These are phyloP conservation scores for Sminthopsis crassicaudata DNA, from an alignment of 2,113 vertebrate species.

Conservation along the genomic window DNA sequence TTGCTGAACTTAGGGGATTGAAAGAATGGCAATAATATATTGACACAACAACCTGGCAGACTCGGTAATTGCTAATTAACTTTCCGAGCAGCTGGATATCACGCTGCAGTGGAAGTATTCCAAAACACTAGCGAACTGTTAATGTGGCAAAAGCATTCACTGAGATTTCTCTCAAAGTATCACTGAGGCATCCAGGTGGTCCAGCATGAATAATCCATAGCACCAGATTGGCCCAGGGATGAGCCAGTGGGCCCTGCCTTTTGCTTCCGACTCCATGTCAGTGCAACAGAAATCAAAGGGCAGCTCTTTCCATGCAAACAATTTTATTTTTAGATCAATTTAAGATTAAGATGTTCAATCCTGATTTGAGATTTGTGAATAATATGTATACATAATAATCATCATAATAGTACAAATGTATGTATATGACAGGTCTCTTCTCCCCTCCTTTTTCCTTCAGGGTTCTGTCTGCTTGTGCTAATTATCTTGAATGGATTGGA, in stretches of 20 bases:
- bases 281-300: neutral
- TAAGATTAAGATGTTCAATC: neutral
- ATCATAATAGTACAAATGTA: neutral
- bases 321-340: slow-evolving; percentile 26
- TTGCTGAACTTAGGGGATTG: slow-evolving; percentile 29
- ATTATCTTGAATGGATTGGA: neutral
- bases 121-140: slow-evolving; percentile 14
- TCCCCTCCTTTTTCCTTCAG: neutral
- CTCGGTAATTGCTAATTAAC: neutral
- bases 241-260: neutral
- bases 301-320: neutral
- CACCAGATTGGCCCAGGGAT: neutral
- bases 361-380: too few species aligned
- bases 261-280: slow-evolving; percentile 22
- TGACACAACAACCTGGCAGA: slow-evolving; percentile 2
- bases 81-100: slow-evolving; percentile 35
- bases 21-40: slow-evolving; percentile 26
- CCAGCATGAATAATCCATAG: slow-evolving; percentile 9
- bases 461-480: neutral
- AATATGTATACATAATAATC: too few species aligned
- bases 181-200: slow-evolving; percentile 18
- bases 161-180: slow-evolving; percentile 29
- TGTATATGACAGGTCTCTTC: neutral
- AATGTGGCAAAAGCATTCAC: neutral
- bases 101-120: slow-evolving; percentile 14